These are phyloP conservation scores for Tetropium fuscum DNA, from an alignment of 2,888 invertebrate species.

Conservation along the genomic window DNA sequence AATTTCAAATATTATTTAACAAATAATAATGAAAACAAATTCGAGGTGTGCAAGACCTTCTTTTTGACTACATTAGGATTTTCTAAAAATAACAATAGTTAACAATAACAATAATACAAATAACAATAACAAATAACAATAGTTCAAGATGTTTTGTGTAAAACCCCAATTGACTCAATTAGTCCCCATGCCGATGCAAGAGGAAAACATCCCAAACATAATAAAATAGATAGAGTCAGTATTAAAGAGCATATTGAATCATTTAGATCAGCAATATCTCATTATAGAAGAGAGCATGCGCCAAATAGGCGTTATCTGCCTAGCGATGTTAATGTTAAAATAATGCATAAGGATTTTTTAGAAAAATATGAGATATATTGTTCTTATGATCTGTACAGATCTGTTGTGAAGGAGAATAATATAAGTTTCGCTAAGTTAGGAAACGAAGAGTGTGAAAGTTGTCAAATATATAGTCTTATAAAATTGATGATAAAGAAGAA, in stretches of 20 bases:
- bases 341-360: background rate
- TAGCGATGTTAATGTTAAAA: background rate
- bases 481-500: too few relatives aligned
- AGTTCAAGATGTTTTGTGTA: background rate
- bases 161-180: background rate
- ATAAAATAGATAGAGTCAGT: background rate
- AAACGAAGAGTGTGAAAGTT: background rate
- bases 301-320: background rate
- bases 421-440: background rate
- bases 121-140: too few relatives aligned
- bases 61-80: background rate
- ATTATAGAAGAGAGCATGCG: slow-evolving; percentile 1
- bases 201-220: background rate
- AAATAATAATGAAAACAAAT: background rate
- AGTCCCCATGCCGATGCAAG: background rate
- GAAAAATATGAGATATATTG: background rate
- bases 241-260: background rate
- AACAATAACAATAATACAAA: too few relatives aligned
- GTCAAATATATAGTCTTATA: background rate
- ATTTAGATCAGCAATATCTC: background rate
- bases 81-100: background rate
- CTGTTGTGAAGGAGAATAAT: background rate
- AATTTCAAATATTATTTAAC: background rate
- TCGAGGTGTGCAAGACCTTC: background rate
- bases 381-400: background rate